Evolutionary conservation across 1,140 invertebrate species (phyloP).

Genomic region (Pentalonia nigronervosa): DNA sequence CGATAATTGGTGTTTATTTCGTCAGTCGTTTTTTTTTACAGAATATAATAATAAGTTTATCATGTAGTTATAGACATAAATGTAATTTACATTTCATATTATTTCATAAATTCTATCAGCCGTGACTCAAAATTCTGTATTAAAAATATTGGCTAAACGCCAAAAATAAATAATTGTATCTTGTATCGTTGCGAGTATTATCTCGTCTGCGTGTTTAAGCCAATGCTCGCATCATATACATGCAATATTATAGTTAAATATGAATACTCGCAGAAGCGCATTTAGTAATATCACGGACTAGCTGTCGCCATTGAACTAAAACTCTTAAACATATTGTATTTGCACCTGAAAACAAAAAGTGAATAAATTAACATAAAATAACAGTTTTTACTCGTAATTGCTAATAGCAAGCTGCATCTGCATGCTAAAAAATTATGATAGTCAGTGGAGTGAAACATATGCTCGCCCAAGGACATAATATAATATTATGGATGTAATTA

Average conservation of each 20-base stretch:
- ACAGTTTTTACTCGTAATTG: not conserved
- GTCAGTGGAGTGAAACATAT: not conserved
- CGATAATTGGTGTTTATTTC: constrained; percentile 51
- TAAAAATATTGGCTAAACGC: not conserved
- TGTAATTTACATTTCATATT: not conserved
- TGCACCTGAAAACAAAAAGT: constrained; percentile 48
- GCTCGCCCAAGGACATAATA: not conserved
- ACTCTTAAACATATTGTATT: constrained; percentile 47
- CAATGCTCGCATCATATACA: not conserved
- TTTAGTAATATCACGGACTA: constrained; percentile 38
- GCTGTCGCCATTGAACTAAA: constrained; percentile 56
- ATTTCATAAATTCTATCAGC: not conserved
- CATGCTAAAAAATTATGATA: not conserved
- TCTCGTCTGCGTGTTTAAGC: not conserved
- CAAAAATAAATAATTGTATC: not conserved
- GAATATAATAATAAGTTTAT: constrained; percentile 25
- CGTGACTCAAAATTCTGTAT: constrained; percentile 11
- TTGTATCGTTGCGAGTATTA: not conserved
- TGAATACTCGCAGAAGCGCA: not conserved
- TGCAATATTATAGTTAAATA: not conserved
- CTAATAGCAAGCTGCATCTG: not conserved
- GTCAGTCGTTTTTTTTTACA: constrained; percentile 47
- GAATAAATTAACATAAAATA: not conserved
- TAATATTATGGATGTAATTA: not conserved
- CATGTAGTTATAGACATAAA: not conserved